Conservation (phyloP, 2,797 vertebrate genomes). For the Acipenser oxyrinchus region DNA sequence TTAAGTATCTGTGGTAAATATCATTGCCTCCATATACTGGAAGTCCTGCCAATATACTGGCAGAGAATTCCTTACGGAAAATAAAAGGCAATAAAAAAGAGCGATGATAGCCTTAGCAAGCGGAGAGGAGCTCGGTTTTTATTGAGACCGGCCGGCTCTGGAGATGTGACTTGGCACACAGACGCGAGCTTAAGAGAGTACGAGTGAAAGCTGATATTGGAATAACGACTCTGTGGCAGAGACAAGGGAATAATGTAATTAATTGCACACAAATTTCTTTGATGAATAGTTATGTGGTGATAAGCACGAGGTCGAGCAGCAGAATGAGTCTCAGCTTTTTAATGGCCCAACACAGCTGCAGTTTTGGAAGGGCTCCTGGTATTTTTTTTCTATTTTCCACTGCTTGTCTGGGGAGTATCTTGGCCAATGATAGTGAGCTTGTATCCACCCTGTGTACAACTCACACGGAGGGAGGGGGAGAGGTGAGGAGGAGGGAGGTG, state of each 20-base stretch:
- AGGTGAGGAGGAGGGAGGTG: no score
- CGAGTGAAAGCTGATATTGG: conserved; percentile 78
- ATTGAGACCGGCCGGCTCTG: conserved; percentile 76
- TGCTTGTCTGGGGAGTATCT: not conserved
- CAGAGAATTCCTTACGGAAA: conserved; percentile 96
- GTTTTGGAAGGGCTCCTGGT: conserved; percentile 58
- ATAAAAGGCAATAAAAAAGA: conserved; percentile 98
- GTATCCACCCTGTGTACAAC: conserved; percentile 49
- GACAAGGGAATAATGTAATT: conserved; percentile 92
- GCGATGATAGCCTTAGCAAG: conserved; percentile 85
- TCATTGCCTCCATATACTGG: conserved; percentile 94
- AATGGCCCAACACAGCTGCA: conserved; percentile 70
- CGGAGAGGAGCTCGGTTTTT: conserved; percentile 77
- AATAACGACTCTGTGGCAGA: conserved; percentile 74
- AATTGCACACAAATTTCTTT: conserved; percentile 89
- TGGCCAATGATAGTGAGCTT: conserved; percentile 40
- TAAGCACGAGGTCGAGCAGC: conserved; percentile 73
- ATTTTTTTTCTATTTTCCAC: conserved; percentile 24
- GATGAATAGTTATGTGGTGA: conserved; percentile 82
- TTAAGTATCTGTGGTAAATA: conserved; percentile 97
- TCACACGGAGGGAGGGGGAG: conserved; percentile 45
- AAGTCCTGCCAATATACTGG: conserved; percentile 96
- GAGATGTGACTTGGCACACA: conserved; percentile 86
- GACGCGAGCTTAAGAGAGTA: conserved; percentile 68
- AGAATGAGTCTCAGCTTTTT: conserved; percentile 66